Evolutionary conservation across 2,888 invertebrate species (phyloP).

Genomic region (Molorchus minor): DNA sequence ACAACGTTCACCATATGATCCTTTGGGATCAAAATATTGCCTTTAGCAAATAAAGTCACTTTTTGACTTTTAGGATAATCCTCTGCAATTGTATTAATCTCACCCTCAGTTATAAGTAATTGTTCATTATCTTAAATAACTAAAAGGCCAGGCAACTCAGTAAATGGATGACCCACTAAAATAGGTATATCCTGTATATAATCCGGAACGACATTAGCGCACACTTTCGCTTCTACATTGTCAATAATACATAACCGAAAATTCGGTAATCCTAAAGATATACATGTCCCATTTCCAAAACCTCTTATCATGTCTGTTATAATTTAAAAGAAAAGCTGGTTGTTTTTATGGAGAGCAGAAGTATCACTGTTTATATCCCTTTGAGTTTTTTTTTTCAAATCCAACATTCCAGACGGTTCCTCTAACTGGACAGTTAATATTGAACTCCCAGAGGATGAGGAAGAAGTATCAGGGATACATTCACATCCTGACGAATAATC

Average conservation of each 20-base stretch:
- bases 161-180: conserved; percentile 29
- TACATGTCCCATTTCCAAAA: neutral
- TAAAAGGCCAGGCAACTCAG: conserved; percentile 19
- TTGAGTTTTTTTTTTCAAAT: no score
- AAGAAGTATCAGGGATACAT: no score
- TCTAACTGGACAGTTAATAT: no score
- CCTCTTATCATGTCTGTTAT: conserved; percentile 1
- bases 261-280: neutral
- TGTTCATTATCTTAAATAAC: conserved; percentile 4
- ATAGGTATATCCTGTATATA: conserved; percentile 16
- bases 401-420: no score
- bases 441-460: no score
- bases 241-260: conserved; percentile 20
- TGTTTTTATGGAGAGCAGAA: no score
- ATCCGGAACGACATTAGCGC: conserved; percentile 21
- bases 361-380: no score
- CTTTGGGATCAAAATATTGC: neutral
- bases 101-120: neutral
- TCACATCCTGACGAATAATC: no score
- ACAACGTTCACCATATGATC: neutral
- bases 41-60: neutral
- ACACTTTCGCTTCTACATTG: conserved; percentile 8
- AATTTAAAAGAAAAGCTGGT: no score
- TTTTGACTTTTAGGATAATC: no score
- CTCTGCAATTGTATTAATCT: neutral